phyloP scores from a whole-genome alignment of 2,888 invertebrate species.

The Antheraea assamensis region DNA sequence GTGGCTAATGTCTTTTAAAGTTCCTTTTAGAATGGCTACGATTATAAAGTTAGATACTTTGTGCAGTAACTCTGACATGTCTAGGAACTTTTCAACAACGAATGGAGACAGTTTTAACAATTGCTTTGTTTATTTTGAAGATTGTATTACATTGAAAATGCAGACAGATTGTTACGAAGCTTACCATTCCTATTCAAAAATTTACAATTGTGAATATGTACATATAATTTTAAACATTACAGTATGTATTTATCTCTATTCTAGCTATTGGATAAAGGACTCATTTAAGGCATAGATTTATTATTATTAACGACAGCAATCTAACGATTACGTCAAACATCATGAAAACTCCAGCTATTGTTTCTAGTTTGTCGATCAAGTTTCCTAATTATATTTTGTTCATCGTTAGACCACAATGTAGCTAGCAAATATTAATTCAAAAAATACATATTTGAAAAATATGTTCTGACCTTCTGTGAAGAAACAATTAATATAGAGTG shows the following conservation, averaged over 20 bases:
- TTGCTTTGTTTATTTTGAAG: slow-evolving; percentile 45
- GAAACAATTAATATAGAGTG: background rate
- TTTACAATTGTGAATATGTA: background rate
- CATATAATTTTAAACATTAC: background rate
- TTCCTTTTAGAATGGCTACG: slow-evolving; percentile 47
- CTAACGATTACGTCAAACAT: background rate
- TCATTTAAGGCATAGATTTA: background rate
- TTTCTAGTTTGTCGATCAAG: background rate
- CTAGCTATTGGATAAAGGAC: background rate
- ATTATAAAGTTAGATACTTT: slow-evolving; percentile 58
- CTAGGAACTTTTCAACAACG: slow-evolving; percentile 70
- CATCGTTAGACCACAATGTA: background rate
- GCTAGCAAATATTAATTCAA: background rate
- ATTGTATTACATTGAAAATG: slow-evolving; percentile 15
- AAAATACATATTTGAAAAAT: background rate
- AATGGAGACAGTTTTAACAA: slow-evolving; percentile 45
- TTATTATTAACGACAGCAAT: background rate
- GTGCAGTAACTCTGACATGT: slow-evolving; percentile 65
- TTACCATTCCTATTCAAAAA: background rate
- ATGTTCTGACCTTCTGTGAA: no score
- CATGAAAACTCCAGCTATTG: background rate
- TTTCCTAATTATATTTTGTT: background rate
- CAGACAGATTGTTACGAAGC: background rate
- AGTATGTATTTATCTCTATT: no score
- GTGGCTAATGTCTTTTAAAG: slow-evolving; percentile 34